phyloP scores from a whole-genome alignment of 2,888 invertebrate species.

The Harmothoe impar region DNA sequence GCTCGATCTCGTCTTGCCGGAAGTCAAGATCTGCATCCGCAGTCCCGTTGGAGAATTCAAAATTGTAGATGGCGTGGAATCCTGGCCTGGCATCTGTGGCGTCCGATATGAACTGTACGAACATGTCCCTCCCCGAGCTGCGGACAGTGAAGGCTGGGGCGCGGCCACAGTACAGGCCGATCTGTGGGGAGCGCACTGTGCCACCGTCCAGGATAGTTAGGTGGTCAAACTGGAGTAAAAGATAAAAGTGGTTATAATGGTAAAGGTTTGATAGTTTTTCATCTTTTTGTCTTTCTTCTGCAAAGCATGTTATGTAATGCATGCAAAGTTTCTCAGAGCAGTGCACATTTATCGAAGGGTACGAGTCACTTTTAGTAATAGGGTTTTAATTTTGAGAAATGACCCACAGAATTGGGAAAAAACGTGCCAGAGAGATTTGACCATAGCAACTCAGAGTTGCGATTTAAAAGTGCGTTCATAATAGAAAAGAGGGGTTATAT shows the following conservation, averaged over 20 bases:
- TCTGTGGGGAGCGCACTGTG: conserved; percentile 66
- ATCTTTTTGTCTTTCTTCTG: conserved; percentile 3
- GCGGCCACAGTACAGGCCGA: conserved; percentile 71
- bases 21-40: not conserved
- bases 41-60: conserved; percentile 60
- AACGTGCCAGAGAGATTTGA: no score
- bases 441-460: no score
- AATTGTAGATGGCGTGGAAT: conserved; percentile 75
- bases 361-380: no score
- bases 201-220: conserved; percentile 67
- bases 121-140: conserved; percentile 71
- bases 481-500: no score
- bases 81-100: conserved; percentile 77
- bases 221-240: conserved; percentile 36
- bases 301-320: no score
- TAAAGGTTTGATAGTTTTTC: no score
- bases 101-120: conserved; percentile 77
- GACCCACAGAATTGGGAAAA: no score
- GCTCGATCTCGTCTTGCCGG: conserved; percentile 20
- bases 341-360: no score
- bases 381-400: no score
- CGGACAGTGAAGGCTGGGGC: conserved; percentile 66
- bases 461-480: no score
- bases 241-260: not conserved
- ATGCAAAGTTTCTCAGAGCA: no score